Evolutionary conservation across 2,113 vertebrate genomes (phyloP).

Genomic region (Reinhardtius hippoglossoides): DNA sequence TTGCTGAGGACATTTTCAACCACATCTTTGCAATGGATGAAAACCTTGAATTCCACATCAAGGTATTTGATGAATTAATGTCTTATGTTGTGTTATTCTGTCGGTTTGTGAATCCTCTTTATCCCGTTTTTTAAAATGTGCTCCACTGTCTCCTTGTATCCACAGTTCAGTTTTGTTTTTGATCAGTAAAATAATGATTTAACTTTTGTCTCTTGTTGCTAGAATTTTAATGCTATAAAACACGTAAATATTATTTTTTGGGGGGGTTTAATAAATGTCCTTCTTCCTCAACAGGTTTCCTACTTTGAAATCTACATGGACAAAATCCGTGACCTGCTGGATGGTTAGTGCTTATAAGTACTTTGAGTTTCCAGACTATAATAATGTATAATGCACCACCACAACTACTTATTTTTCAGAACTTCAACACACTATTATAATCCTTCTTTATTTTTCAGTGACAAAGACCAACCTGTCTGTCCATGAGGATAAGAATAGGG

Average conservation of each 20-base stretch:
- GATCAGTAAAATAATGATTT: neutral
- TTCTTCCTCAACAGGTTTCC: slow-evolving; percentile 84
- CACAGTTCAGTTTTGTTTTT: neutral
- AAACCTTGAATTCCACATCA: slow-evolving; percentile 96
- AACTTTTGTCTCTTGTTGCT: neutral
- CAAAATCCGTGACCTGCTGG: slow-evolving; percentile 93
- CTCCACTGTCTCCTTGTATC: neutral
- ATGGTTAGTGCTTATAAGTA: slow-evolving; percentile 81
- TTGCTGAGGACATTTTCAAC: slow-evolving; percentile 95
- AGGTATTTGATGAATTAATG: slow-evolving; percentile 76
- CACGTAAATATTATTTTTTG: neutral
- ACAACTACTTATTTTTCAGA: neutral
- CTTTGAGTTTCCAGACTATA: too few species aligned
- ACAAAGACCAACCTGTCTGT: slow-evolving; percentile 93
- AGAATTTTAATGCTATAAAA: neutral
- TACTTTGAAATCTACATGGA: slow-evolving; percentile 97
- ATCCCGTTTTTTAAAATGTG: neutral
- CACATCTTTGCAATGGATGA: slow-evolving; percentile 97
- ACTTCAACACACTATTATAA: neutral
- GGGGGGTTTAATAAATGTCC: neutral
- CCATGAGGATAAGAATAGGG: slow-evolving; percentile 92
- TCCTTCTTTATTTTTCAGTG: slow-evolving; percentile 75
- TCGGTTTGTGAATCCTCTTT: neutral
- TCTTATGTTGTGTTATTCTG: neutral
- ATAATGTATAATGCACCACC: too few species aligned